Evolutionary conservation across 2,797 vertebrate species (phyloP), one percentile per base, ranked within the genome.

Genomic region (Cryptoprocta ferox): DNA sequence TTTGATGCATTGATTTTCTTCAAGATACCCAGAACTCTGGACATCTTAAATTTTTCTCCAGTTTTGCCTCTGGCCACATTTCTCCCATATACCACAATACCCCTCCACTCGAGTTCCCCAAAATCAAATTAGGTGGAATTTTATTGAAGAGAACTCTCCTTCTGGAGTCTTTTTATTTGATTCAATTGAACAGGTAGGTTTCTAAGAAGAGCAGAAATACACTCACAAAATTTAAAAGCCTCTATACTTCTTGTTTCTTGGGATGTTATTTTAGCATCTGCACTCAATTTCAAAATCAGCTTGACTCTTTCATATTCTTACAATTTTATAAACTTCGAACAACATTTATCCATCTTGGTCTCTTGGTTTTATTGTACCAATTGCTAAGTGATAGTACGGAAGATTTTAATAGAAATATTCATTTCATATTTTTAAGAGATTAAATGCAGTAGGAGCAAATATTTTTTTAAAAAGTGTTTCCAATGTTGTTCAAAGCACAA

Each of bases 401-500:
- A 85, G 9, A 92, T 53, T 92, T 88, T 90, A 88, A 70, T 5
- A 88, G 95, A 97, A 97, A 66, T 18, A 75, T 82, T 79, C 14
- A 82, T 88, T 93, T 92, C 8, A 28, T 30, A 70, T 83, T 94
- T 88, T 94, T 95, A 94, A 92, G 45, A 86, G 56, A 94, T 56
- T 86, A 91, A 97, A 94, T 94, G 50, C 21, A 18, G 9, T 61
- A 37, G 37, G 32, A 56, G 16, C 7, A 97, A 92, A 73, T 89
- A 56, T 50, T 89, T 89, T 89, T 50, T 80, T 65, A 0, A 24
- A 71, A 86, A 93, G 65, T 0, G 82, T 97, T 95, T 98, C 70
- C 98, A 97, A 91, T 92, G 63, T 59, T 95, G 1, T 90, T 93
- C 59, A 94, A 96, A 96, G 90, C 90, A 90, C 59, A 86, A 96